Evolutionary conservation across 2,113 vertebrate genomes (phyloP).

Genomic region (Choloepus hoffmanni): DNA sequence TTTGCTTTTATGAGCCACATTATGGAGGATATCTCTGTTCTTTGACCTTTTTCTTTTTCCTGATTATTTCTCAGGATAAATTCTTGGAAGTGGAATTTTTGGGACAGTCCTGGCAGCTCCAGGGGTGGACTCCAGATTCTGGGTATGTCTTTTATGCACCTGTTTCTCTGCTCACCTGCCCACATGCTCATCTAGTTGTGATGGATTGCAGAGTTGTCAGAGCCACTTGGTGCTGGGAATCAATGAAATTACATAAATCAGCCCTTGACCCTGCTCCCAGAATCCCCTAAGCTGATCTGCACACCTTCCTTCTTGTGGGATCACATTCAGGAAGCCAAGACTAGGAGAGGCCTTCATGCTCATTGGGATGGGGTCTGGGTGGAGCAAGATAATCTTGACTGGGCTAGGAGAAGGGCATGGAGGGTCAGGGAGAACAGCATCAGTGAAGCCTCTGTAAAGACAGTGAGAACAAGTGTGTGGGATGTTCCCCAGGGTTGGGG

Average conservation of each 20-base stretch:
- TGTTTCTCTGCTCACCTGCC: neutral
- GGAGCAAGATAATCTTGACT: neutral
- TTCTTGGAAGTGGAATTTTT: neutral
- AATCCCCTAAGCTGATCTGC: neutral
- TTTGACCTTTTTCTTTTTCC: neutral
- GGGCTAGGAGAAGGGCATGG: too few species aligned
- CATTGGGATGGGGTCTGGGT: too few species aligned
- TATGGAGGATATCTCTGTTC: too few species aligned
- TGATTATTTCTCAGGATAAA: neutral
- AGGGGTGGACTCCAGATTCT: neutral
- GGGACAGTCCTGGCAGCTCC: too few species aligned
- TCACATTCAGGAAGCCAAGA: neutral
- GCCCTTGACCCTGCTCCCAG: neutral
- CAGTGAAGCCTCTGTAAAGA: too few species aligned
- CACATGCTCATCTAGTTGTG: neutral
- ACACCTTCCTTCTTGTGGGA: neutral
- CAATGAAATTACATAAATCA: neutral
- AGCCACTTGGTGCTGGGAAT: too few species aligned
- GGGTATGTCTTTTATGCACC: neutral
- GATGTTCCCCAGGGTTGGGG: too few species aligned
- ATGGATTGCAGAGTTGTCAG: too few species aligned
- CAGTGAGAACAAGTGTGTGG: neutral
- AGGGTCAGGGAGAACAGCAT: too few species aligned
- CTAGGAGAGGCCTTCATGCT: neutral
- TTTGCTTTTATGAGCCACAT: neutral